A percentile compares a stretch with the other conserved stretches of the same genome.
Evolutionary conservation across 1,140 invertebrate species (phyloP).

Genomic region (Pygmarrhopalites habei): DNA sequence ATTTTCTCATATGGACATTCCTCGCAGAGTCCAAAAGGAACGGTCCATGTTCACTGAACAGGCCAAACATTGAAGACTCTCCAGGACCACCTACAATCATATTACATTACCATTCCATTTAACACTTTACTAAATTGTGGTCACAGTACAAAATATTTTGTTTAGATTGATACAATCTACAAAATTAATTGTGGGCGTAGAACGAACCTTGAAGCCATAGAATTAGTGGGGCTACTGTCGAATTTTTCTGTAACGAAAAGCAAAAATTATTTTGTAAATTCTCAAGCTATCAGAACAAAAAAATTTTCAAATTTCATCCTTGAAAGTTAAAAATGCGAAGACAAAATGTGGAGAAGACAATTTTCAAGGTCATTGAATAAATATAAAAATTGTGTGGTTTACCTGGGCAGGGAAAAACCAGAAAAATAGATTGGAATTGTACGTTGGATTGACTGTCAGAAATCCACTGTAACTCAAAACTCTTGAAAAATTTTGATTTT

Average conservation of each 20-base stretch:
- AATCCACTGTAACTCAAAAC: conserved; percentile 49
- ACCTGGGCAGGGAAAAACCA: conserved; percentile 50
- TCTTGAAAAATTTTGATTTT: too few relatives aligned
- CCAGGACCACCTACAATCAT: background rate
- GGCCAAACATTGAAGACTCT: background rate
- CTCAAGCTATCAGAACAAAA: background rate
- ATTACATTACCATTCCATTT: too few relatives aligned
- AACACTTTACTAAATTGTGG: too few relatives aligned
- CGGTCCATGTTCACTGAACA: conserved; percentile 20
- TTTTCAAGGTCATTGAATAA: background rate
- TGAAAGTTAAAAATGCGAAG: background rate
- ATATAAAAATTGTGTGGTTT: conserved; percentile 27
- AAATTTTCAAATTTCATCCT: background rate
- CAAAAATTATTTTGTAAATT: background rate
- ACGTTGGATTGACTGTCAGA: conserved; percentile 47
- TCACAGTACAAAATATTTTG: background rate
- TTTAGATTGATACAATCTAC: background rate
- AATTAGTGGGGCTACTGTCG: conserved; percentile 45
- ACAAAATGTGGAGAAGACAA: background rate
- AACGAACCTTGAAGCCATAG: conserved; percentile 48
- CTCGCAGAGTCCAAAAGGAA: background rate
- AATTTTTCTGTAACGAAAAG: conserved; percentile 40
- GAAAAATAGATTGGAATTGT: conserved; percentile 49
- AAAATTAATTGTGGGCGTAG: background rate
- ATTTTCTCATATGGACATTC: conserved; percentile 40